A percentile compares a stretch with the other conserved stretches of the same genome.
These are phyloP conservation scores for Branchellion lobata DNA, from an alignment of 2,888 invertebrate genomes.

Conservation along the genomic window DNA sequence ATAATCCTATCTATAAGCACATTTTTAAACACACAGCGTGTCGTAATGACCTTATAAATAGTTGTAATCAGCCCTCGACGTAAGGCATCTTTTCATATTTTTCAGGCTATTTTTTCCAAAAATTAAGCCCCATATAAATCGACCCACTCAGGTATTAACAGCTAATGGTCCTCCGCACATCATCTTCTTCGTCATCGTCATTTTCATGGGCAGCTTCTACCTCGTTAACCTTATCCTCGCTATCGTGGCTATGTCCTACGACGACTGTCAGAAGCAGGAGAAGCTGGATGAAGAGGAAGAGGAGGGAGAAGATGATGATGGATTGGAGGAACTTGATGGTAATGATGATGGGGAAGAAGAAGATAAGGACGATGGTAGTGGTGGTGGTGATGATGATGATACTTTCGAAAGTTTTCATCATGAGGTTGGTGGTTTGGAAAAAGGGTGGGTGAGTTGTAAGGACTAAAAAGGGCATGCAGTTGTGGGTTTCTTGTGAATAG, in stretches of 20 bases:
- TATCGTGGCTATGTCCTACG: conserved; percentile 98
- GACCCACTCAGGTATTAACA: conserved; percentile 75
- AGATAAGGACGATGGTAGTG: neutral
- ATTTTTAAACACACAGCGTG: no score
- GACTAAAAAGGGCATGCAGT: no score
- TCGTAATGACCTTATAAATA: no score
- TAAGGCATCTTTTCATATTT: no score
- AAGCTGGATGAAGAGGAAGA: conserved; percentile 66
- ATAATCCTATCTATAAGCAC: no score
- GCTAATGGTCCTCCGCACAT: conserved; percentile 96
- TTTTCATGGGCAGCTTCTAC: conserved; percentile 97
- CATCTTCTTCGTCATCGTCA: conserved; percentile 95
- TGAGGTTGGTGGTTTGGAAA: no score
- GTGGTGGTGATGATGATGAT: no score
- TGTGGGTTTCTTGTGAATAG: no score
- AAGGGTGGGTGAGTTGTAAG: no score
- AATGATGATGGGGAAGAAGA: conserved; percentile 28
- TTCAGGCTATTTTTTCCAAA: no score
- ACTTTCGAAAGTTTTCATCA: neutral
- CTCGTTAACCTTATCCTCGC: conserved; percentile 98
- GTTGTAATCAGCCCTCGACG: no score
- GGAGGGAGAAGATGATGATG: conserved; percentile 45
- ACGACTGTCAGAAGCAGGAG: conserved; percentile 76
- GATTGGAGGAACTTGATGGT: conserved; percentile 8
- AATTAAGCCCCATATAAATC: no score